Base-by-base conservation (phyloP, 2,888 invertebrate species). In the Teleogryllus oceanicus region DNA sequence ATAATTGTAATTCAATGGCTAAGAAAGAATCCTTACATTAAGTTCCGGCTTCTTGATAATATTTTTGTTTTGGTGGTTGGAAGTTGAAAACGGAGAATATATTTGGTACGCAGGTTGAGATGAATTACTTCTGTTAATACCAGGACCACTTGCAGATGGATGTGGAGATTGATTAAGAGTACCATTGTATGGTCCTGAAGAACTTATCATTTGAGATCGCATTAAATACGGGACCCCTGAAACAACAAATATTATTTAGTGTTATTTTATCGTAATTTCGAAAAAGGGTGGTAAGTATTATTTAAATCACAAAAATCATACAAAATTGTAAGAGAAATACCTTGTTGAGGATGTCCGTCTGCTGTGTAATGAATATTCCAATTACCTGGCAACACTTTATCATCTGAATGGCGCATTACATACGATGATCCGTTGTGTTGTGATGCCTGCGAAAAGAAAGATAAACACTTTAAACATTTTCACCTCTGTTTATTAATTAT, bases 181-280 rank as follows among this genome's bases (percentile, higher is more conserved):
- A 18, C 74, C 78, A 51, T 74, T 74, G 37, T 51, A 50, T 10
- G 49, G 78, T 51, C 18, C 50, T 37, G 79, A 76, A 13, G 76
- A 76, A 74, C 62, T 79, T 76, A 79, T 62, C 62, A 79, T 75
- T 49, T 79, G 77, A 37, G 76, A 76, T 16, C 74, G 76, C 77
- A 79, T 49, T 49, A 50, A 24, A 21, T 62, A 77, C 8, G 77
- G 49, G 16, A n/a, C 50, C 12, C 50, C n/a, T 18, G 50, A 77
- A n/a, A 77, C 11, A 77, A 77, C 11, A 77, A 51, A 78, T 49
- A 49, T 4, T 8, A n/a, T 49, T 50, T 78, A 8, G 37, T 8
- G n/a, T 78, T n/a, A 49, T 50, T 13, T 78, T 11, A 78, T 50
- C 16, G 12, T 11, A 78, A 37, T 16, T 78, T 50, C 13, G 0